A percentile compares a stretch with the other conserved stretches of the same genome.
These are phyloP conservation scores for Sander lucioperca DNA, from an alignment of 2,113 vertebrate species.

Conservation along the genomic window DNA sequence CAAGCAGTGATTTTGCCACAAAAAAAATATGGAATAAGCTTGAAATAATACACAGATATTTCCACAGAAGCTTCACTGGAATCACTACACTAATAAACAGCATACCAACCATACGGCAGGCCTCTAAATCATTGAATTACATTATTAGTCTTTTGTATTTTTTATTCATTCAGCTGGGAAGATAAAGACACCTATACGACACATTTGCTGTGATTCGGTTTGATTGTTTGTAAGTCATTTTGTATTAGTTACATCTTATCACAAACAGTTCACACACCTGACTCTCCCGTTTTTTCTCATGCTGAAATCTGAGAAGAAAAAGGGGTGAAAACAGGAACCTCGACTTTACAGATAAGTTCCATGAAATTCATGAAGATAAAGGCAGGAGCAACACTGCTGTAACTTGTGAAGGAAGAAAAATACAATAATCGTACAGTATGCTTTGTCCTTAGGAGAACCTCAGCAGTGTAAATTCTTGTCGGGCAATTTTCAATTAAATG, in stretches of 20 bases:
- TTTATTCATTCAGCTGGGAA: not conserved
- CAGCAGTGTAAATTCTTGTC: conserved; percentile 9
- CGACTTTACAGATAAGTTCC: not conserved
- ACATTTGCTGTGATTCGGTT: not conserved
- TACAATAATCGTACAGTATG: too few relatives aligned
- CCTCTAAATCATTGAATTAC: not conserved
- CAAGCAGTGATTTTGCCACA: conserved; percentile 35
- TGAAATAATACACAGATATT: conserved; percentile 36
- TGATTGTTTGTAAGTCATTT: not conserved
- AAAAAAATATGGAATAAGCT: conserved; percentile 22
- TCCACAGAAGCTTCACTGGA: conserved; percentile 29
- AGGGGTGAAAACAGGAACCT: not conserved
- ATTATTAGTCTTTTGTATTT: not conserved
- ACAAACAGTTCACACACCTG: not conserved
- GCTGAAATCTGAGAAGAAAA: not conserved
- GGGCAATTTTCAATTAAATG: conserved; percentile 34
- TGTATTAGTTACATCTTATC: not conserved
- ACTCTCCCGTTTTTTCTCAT: not conserved
- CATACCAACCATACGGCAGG: conserved; percentile 4
- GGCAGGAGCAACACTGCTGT: not conserved
- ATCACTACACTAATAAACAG: conserved; percentile 57
- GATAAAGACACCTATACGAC: not conserved
- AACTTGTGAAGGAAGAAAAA: not conserved
- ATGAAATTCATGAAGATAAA: not conserved
- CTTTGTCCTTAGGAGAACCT: conserved; percentile 43